Evolutionary conservation across 2,113 vertebrate species (phyloP), one percentile per base, ranked within the genome.

Genomic region (Motacilla tschutschensis): DNA sequence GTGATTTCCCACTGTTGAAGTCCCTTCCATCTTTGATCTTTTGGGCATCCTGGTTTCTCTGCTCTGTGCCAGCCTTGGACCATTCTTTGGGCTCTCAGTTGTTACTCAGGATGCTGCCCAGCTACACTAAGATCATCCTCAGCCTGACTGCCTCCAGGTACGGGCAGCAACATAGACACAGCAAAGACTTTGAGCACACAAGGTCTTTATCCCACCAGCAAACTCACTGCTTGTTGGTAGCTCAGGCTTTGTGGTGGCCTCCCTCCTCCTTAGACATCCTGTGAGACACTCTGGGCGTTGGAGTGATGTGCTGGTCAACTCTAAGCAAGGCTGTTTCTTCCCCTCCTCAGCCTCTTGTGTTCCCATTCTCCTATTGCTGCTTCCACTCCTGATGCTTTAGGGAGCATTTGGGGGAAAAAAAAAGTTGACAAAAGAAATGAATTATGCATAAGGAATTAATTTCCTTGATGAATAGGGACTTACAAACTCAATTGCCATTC

Each of bases 371-470:
- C 93, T 80, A 63, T 87, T 91, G 86, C 94, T 70, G 50, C 79
- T 91, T 95, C 93, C 58, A 90, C 69, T 94, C 51, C 91, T 92
- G 88, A 60, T 93, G 93, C 88, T 41, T 85, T 82, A 12, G 75
- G 94, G 93, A 95, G 94, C 93, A 62, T 95, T 92, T 92, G 83
- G 87, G 78, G 86, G 17, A 0, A 24, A 17, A 66, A 57, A 66
- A 54, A 96, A 96, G 94, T 97, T 96, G 95, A 97, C 96, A 97
- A 97, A 97, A 95, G 96, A 96, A 96, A 97, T 97, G 96, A 97
- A 97, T 97, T 97, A 97, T 97, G 96, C 95, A 97, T 97, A 96
- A 95, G 96, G 96, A 96, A 96, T 97, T 97, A 97, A 96, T 96
- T 97, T 96, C 91, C 92, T 96, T 96, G 95, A 96, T 97, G 96